Evolutionary conservation across 1,140 invertebrate genomes (phyloP).

Genomic region (Formica exsecta): DNA sequence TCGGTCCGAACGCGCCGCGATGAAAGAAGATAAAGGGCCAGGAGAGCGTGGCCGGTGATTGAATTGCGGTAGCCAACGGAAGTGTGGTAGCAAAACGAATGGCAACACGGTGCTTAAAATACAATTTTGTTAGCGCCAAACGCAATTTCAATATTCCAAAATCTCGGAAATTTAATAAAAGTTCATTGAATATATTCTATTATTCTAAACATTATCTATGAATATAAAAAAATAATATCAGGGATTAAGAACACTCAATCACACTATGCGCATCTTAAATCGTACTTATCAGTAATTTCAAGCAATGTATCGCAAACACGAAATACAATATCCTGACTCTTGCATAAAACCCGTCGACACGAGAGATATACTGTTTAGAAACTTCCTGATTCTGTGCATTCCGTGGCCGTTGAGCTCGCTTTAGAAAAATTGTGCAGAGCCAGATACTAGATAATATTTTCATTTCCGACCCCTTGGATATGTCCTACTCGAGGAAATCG

Average conservation of each 20-base stretch:
- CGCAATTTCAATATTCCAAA: neutral
- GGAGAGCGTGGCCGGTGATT: constrained; percentile 36
- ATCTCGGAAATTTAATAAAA: neutral
- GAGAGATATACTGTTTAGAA: constrained; percentile 51
- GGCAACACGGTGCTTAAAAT: constrained; percentile 33
- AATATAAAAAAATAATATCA: neutral
- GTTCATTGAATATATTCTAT: neutral
- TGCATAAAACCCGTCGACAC: constrained; percentile 48
- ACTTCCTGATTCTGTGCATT: constrained; percentile 62
- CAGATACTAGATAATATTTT: constrained; percentile 59
- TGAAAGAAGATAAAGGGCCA: constrained; percentile 34
- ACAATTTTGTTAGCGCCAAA: constrained; percentile 8
- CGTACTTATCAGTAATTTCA: constrained; percentile 57
- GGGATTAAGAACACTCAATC: neutral
- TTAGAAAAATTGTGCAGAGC: constrained; percentile 25
- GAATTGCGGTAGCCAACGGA: constrained; percentile 55
- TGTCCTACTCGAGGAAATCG: constrained; percentile 19
- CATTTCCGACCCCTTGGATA: constrained; percentile 23
- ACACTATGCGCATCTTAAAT: constrained; percentile 24
- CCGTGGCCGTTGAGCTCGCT: neutral
- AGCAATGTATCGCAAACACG: constrained; percentile 34
- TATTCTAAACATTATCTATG: neutral
- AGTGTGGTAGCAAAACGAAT: constrained; percentile 49
- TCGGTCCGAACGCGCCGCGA: constrained; percentile 56
- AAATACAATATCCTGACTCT: constrained; percentile 52